phyloP scores from a whole-genome alignment of 2,888 invertebrate genomes.

The Eupeodes latifasciatus region DNA sequence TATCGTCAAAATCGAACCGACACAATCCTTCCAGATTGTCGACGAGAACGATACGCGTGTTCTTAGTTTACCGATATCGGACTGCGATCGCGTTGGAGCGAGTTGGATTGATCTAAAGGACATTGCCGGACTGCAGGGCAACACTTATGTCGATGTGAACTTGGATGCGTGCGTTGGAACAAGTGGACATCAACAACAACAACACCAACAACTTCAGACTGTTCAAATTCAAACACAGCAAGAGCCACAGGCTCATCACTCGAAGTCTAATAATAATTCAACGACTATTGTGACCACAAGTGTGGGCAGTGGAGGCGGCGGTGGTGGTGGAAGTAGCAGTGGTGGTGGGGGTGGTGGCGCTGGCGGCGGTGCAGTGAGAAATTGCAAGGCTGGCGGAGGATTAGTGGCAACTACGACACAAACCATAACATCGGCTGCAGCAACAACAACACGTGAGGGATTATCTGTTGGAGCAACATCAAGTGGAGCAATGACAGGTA shows the following conservation, averaged over 20 bases:
- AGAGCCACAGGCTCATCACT: slow-evolving; percentile 77
- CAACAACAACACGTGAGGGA: slow-evolving; percentile 74
- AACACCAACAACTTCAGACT: slow-evolving; percentile 56
- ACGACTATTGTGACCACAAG: slow-evolving; percentile 77
- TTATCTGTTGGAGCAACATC: slow-evolving; percentile 67
- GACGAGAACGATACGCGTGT: slow-evolving; percentile 83
- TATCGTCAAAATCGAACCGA: slow-evolving; percentile 83
- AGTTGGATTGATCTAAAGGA: slow-evolving; percentile 83
- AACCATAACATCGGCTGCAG: slow-evolving; percentile 71
- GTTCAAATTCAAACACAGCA: slow-evolving; percentile 50
- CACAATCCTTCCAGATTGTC: slow-evolving; percentile 82
- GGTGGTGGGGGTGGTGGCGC: slow-evolving; percentile 62
- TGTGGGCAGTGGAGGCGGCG: slow-evolving; percentile 64
- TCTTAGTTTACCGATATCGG: slow-evolving; percentile 81
- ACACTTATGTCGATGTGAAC: slow-evolving; percentile 70
- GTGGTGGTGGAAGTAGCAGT: slow-evolving; percentile 61
- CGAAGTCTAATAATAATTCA: slow-evolving; percentile 75
- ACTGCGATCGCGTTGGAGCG: slow-evolving; percentile 82
- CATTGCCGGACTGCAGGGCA: slow-evolving; percentile 82
- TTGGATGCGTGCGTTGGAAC: slow-evolving; percentile 77
- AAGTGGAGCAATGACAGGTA: slow-evolving; percentile 79
- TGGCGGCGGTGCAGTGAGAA: slow-evolving; percentile 63
- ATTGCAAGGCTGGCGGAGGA: slow-evolving; percentile 59
- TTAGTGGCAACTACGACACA: slow-evolving; percentile 59
- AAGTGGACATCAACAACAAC: slow-evolving; percentile 66